These are phyloP conservation scores for Ranitomeya variabilis DNA, from an alignment of 2,113 vertebrate genomes.

Conservation along the genomic window DNA sequence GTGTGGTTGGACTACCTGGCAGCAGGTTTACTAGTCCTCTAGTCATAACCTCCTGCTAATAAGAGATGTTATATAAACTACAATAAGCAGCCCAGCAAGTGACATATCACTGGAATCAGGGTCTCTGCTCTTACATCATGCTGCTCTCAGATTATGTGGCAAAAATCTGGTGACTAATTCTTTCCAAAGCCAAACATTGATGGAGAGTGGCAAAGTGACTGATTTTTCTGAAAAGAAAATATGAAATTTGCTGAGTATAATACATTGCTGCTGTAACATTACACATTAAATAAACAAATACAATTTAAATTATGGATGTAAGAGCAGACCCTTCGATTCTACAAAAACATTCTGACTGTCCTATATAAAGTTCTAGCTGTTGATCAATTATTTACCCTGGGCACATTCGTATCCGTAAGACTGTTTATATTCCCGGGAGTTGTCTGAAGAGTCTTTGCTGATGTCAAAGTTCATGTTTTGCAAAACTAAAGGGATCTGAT, in stretches of 20 bases:
- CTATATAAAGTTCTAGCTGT: neutral
- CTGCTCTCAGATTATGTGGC: too few relatives aligned
- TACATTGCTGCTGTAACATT: conserved; percentile 38
- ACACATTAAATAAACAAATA: conserved; percentile 32
- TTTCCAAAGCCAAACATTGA: neutral
- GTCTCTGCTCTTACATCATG: too few relatives aligned
- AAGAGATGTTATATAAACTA: too few relatives aligned
- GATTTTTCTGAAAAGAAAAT: conserved; percentile 7
- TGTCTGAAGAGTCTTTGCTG: neutral
- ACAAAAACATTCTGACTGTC: conserved; percentile 27
- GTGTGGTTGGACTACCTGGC: too few relatives aligned
- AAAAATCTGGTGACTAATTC: too few relatives aligned
- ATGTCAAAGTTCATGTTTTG: neutral
- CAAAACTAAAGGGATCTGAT: neutral
- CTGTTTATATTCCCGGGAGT: neutral
- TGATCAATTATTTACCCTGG: neutral
- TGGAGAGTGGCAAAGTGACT: neutral
- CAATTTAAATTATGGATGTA: conserved; percentile 19
- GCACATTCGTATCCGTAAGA: neutral
- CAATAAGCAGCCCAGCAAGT: too few relatives aligned
- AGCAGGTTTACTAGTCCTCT: too few relatives aligned
- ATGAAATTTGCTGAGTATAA: conserved; percentile 51
- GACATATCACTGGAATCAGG: too few relatives aligned
- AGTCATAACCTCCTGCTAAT: too few relatives aligned
- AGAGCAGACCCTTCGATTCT: conserved; percentile 30